phyloP scores from a whole-genome alignment of 2,797 vertebrate genomes.

The Iguana delicatissima region DNA sequence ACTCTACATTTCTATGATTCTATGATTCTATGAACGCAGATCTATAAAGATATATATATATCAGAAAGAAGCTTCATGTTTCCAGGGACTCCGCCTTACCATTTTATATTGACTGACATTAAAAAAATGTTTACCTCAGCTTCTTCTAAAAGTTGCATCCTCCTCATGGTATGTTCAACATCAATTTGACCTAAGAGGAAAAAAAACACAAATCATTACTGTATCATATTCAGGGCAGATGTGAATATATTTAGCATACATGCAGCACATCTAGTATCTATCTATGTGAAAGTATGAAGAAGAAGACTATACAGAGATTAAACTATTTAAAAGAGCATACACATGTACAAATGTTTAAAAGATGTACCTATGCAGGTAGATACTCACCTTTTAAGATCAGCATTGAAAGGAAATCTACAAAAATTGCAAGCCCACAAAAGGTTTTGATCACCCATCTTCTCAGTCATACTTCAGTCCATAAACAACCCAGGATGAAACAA shows the following conservation, averaged over 20 bases:
- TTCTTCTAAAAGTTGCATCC: slow-evolving; percentile 81
- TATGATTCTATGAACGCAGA: too few relatives aligned
- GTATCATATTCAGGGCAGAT: slow-evolving; percentile 2
- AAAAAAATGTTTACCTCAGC: slow-evolving; percentile 79
- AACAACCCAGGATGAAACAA: neutral
- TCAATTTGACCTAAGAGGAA: slow-evolving; percentile 75
- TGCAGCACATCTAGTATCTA: too few relatives aligned
- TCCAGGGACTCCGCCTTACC: neutral
- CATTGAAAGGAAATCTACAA: neutral
- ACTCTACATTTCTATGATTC: too few relatives aligned
- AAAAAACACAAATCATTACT: slow-evolving; percentile 50
- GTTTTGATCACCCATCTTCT: neutral
- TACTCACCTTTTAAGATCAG: neutral
- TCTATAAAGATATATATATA: neutral
- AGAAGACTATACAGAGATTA: too few relatives aligned
- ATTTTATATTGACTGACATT: neutral
- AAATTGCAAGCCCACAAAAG: neutral
- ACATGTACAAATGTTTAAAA: too few relatives aligned
- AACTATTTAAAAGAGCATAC: too few relatives aligned
- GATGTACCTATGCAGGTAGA: too few relatives aligned
- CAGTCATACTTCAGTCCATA: neutral
- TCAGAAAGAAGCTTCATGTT: neutral
- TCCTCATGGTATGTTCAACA: slow-evolving; percentile 78
- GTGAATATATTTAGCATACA: neutral
- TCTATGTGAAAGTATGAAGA: too few relatives aligned